phyloP scores from a whole-genome alignment of 2,888 invertebrate species.

The Blastobasis adustella region DNA sequence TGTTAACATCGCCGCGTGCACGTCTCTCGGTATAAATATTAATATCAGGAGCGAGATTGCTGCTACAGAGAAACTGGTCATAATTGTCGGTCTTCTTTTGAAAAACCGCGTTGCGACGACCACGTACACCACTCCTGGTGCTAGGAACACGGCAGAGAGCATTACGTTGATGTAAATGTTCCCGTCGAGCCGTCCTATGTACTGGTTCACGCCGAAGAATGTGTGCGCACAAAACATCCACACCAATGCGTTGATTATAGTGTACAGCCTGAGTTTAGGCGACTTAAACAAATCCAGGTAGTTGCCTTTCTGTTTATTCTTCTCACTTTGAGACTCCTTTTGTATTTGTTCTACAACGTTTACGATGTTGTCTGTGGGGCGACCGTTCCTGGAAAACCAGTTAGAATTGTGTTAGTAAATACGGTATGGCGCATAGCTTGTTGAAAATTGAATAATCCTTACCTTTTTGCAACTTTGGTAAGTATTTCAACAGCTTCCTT shows the following conservation, averaged over 20 bases:
- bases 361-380: constrained; percentile 43
- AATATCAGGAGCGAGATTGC: constrained; percentile 47
- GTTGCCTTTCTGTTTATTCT: constrained; percentile 35
- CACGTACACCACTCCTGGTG: constrained; percentile 43
- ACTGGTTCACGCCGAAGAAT: constrained; percentile 89
- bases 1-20: constrained; percentile 69
- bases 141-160: constrained; percentile 71
- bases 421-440: neutral
- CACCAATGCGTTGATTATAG: constrained; percentile 78
- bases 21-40: constrained; percentile 41
- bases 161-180: constrained; percentile 88
- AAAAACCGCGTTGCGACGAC: constrained; percentile 43
- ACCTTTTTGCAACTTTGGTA: constrained; percentile 76
- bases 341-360: constrained; percentile 46
- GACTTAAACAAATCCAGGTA: constrained; percentile 79
- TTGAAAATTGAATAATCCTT: constrained; percentile 18
- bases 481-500: constrained; percentile 77
- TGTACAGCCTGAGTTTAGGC: constrained; percentile 79
- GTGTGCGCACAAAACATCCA: constrained; percentile 88
- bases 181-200: constrained; percentile 83
- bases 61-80: constrained; percentile 41
- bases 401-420: neutral
- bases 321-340: constrained; percentile 26
- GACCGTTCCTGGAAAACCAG: constrained; percentile 52
- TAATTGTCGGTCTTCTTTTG: constrained; percentile 42